Conservation (phyloP, 2,113 vertebrate species). For the Triplophysa tibetana region DNA sequence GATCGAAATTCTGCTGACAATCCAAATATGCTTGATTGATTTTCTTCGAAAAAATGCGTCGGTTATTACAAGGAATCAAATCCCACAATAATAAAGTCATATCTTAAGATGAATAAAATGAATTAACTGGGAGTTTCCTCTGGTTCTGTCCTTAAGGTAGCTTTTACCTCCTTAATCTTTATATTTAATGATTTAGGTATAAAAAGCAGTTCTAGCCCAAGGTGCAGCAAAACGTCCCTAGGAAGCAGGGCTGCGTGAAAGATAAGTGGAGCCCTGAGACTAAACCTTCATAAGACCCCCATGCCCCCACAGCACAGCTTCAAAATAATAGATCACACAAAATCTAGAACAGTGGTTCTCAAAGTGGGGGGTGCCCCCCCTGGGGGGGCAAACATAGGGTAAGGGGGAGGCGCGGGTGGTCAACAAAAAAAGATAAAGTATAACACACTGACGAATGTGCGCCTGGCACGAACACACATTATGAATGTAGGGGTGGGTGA, state of each 20-base stretch:
- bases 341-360: too few species aligned
- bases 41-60: not conserved
- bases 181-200: not conserved
- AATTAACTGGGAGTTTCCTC: not conserved
- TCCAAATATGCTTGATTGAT: conserved; percentile 27
- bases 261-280: not conserved
- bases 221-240: not conserved
- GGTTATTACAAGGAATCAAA: conserved; percentile 3
- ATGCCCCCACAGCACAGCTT: too few species aligned
- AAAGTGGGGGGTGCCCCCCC: too few species aligned
- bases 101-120: not conserved
- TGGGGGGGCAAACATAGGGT: too few species aligned
- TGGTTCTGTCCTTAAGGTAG: not conserved
- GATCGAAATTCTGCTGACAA: conserved; percentile 31
- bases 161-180: not conserved
- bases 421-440: too few species aligned
- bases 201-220: not conserved
- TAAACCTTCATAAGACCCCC: too few species aligned
- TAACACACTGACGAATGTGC: too few species aligned
- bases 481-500: too few species aligned
- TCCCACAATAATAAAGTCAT: conserved; percentile 2
- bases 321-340: too few species aligned
- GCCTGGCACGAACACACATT: too few species aligned
- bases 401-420: too few species aligned
- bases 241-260: too few species aligned